Percentiles rank a stretch among this genome's conserved stretches.
phyloP scores from a whole-genome alignment of 1,140 invertebrate genomes.

The Pseudobourletiella spinata region DNA sequence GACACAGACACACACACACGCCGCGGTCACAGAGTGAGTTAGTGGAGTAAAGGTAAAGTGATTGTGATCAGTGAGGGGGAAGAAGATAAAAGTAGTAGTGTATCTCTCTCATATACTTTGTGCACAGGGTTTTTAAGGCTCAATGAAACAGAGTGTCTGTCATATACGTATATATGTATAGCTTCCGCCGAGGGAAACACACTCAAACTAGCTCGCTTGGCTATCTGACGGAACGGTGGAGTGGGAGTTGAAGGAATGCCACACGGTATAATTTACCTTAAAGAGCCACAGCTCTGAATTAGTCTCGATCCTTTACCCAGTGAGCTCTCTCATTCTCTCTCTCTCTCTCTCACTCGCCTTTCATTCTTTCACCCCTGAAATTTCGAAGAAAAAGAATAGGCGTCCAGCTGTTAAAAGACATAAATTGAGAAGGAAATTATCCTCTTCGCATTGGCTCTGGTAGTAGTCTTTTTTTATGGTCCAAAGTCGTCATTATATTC shows the following conservation, averaged over 20 bases:
- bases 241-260: neutral
- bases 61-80: too few relatives aligned
- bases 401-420: conserved; percentile 4
- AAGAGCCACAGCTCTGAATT: neutral
- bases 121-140: neutral
- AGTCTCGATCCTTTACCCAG: neutral
- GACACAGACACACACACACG: too few relatives aligned
- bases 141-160: neutral
- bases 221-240: neutral
- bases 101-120: neutral
- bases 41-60: too few relatives aligned
- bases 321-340: neutral
- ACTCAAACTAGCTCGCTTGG: neutral
- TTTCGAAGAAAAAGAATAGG: neutral
- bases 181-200: neutral
- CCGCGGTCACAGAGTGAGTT: too few relatives aligned
- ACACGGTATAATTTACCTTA: neutral
- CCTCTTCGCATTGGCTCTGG: neutral
- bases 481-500: neutral
- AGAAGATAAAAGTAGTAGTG: neutral
- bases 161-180: neutral
- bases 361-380: neutral
- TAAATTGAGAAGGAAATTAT: conserved; percentile 4
- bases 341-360: neutral
- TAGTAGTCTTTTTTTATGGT: neutral